A percentile compares a stretch with the other conserved stretches of the same genome.
Conservation (phyloP, 1,140 invertebrate genomes). For the Lucilia cuprina region DNA sequence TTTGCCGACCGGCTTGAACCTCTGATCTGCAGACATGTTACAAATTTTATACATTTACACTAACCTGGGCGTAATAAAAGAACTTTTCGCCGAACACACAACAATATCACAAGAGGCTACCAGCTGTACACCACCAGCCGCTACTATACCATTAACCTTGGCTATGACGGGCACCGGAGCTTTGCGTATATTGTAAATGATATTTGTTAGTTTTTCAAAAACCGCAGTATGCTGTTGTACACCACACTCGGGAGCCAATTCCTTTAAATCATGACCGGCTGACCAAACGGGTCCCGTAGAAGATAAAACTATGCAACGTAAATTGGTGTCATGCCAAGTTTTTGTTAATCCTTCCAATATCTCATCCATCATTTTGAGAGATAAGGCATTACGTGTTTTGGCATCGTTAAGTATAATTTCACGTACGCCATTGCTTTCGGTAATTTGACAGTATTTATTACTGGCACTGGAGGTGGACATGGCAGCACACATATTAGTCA, state of each 20-base stretch:
- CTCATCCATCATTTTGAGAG: constrained; percentile 73
- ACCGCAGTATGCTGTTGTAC: constrained; percentile 29
- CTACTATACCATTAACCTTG: constrained; percentile 85
- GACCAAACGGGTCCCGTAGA: constrained; percentile 86
- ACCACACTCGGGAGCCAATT: constrained; percentile 69
- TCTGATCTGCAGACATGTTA: too few relatives aligned
- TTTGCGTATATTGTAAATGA: constrained; percentile 77
- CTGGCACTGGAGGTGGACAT: not conserved
- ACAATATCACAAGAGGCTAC: constrained; percentile 93
- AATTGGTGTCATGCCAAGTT: constrained; percentile 65
- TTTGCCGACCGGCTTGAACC: too few relatives aligned
- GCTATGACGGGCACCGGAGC: constrained; percentile 82
- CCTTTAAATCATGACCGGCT: constrained; percentile 92
- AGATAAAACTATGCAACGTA: constrained; percentile 79
- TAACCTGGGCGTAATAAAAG: constrained; percentile 94
- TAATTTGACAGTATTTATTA: constrained; percentile 15
- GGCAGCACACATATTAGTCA: not conserved
- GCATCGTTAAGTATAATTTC: constrained; percentile 60
- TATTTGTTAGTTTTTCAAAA: constrained; percentile 73
- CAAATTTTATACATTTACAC: too few relatives aligned
- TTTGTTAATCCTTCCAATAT: constrained; percentile 68
- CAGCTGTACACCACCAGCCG: constrained; percentile 94
- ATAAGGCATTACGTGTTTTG: constrained; percentile 72
- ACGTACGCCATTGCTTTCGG: constrained; percentile 56
- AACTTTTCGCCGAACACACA: constrained; percentile 80